Base-by-base conservation (phyloP, 1,140 invertebrate genomes). In the Heliconius eleuchia region DNA sequence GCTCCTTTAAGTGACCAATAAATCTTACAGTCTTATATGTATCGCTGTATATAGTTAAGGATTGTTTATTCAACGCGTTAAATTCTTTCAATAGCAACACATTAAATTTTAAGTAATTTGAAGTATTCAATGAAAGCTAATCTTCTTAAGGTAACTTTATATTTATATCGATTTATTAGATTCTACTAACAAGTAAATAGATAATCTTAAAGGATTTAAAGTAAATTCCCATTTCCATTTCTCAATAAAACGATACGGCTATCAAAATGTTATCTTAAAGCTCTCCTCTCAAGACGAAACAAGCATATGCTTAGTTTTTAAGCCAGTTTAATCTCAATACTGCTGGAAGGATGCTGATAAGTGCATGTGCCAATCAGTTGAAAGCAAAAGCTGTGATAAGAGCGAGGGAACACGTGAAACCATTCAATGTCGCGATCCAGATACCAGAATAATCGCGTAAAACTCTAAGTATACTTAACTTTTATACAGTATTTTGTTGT, bases 1-100 rank as follows among this genome's bases (percentile, higher is more conserved):
- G 74, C 78, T 78, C 77, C 80, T 81, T 81, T 81, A 81, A 81
- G 80, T 81, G 80, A 81, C 76, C 80, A 81, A 81, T 82, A 79
- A 82, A 82, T 82, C 79, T 74, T 82, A 39, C 74, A 39, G 66
- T 74, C 39, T 82, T 78, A 79, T 71, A 71, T 66, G 60, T 66
- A 30, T 39, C 34, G 39, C 30, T 73, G 39, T 37, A 27, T 76
- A 72, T 70, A 50, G 39, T 13, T 57, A 70, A 3, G 2, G 18
- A 39, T 72, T 72, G 71, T 72, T 72, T 72, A 72, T 72, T 72
- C 7, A 30, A n/a, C 27, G 60, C 60, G 60, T 66, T 23, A 60
- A 60, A 60, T 60, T 23, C 30, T 71, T 71, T 71, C n/a, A 18
- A 71, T 13, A 1, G 3, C 3, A 71, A 13, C 2, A 4, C 34